Percentiles rank a stretch among this genome's conserved stretches.
Evolutionary conservation across 2,888 invertebrate species (phyloP).

Genomic region (Lydus trimaculatus): DNA sequence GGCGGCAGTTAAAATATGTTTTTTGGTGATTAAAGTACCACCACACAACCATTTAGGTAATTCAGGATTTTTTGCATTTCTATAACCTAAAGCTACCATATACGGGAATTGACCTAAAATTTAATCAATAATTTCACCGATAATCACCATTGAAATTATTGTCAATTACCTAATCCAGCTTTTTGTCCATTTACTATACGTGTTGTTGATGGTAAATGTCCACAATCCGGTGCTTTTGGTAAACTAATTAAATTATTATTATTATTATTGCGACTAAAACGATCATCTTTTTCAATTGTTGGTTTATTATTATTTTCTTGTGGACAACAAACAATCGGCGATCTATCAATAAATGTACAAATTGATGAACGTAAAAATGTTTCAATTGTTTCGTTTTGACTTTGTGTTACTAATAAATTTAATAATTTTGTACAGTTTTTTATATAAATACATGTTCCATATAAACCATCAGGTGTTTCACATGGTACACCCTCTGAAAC

Average conservation of each 20-base stretch:
- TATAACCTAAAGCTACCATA: conserved; percentile 78
- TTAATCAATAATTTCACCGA: conserved; percentile 3
- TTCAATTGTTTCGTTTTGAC: conserved; percentile 60
- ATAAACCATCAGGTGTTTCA: conserved; percentile 60
- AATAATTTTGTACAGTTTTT: conserved; percentile 63
- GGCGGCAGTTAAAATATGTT: conserved; percentile 80
- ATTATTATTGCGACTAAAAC: conserved; percentile 22
- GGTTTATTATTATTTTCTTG: conserved; percentile 21
- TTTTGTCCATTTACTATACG: background rate
- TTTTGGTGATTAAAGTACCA: conserved; percentile 71
- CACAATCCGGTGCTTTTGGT: conserved; percentile 67
- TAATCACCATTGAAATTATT: background rate
- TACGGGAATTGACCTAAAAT: conserved; percentile 80
- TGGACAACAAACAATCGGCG: conserved; percentile 73
- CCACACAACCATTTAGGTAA: conserved; percentile 67
- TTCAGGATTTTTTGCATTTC: conserved; percentile 57
- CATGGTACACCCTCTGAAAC: conserved; percentile 56
- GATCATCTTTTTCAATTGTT: conserved; percentile 15
- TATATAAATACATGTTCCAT: conserved; percentile 66
- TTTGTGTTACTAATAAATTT: conserved; percentile 60
- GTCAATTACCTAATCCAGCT: conserved; percentile 66
- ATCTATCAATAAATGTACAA: conserved; percentile 72
- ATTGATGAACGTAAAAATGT: conserved; percentile 68
- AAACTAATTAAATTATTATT: conserved; percentile 36
- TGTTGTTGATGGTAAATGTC: conserved; percentile 50